A percentile compares a stretch with the other conserved stretches of the same genome.
Conservation (phyloP, 2,113 vertebrate genomes). For the Anhinga anhinga region DNA sequence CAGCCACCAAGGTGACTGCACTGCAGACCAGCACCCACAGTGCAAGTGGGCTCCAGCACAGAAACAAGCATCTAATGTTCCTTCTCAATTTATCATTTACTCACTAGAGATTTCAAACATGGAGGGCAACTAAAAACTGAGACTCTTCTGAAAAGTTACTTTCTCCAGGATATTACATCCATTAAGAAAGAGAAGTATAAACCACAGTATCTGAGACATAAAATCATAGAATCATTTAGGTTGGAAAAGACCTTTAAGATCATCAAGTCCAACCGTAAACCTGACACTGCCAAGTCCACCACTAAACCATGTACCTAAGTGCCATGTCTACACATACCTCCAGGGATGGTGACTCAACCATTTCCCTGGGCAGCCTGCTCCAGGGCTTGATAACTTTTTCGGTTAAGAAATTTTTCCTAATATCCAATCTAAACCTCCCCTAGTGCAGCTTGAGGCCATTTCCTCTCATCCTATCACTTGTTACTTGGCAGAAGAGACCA, state of each 20-base stretch:
- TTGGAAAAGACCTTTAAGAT: neutral
- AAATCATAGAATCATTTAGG: neutral
- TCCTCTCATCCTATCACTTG: rapidly evolving
- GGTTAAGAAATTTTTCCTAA: neutral
- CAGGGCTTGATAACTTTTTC: neutral
- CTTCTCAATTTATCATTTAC: neutral
- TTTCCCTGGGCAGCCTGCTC: neutral
- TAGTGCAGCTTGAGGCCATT: neutral
- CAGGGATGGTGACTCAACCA: neutral
- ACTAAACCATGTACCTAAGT: neutral
- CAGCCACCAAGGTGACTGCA: neutral
- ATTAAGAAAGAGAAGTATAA: neutral
- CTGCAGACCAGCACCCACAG: neutral
- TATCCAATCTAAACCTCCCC: neutral
- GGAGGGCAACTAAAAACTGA: neutral
- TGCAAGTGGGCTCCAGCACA: neutral
- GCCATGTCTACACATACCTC: neutral
- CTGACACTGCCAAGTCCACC: neutral
- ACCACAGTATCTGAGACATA: neutral
- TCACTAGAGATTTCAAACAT: neutral
- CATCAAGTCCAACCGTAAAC: neutral
- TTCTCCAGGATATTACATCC: neutral
- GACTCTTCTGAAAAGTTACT: neutral
- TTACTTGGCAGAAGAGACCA: neutral
- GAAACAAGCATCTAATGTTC: neutral